Conservation (phyloP, 2,113 vertebrate genomes). For the Camelus dromedarius region DNA sequence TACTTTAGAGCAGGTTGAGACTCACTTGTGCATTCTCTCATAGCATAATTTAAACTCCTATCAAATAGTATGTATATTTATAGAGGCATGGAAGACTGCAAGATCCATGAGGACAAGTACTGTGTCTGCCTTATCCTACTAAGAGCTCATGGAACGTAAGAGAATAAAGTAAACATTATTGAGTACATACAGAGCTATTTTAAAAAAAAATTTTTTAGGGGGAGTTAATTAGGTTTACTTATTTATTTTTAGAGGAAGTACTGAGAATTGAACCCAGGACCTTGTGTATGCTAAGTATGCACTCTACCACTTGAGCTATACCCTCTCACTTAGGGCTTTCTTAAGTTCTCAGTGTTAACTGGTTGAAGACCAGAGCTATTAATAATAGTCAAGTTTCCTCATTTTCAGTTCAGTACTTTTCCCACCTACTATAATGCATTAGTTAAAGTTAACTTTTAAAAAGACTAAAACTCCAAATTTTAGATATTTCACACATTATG, state of each 20-base stretch:
- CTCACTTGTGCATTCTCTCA: neutral
- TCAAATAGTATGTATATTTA: neutral
- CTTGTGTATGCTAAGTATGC: no score
- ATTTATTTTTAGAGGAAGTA: no score
- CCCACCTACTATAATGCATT: neutral
- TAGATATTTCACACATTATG: neutral
- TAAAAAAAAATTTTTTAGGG: no score
- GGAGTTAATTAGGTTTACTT: no score
- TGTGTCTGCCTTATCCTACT: neutral
- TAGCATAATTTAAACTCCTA: neutral
- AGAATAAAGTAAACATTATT: neutral
- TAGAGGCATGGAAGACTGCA: neutral
- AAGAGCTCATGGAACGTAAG: neutral
- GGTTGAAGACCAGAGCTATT: neutral
- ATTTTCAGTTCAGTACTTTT: neutral
- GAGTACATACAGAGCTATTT: neutral
- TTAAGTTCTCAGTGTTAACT: neutral
- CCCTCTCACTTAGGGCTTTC: neutral
- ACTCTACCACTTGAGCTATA: no score
- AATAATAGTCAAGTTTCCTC: neutral
- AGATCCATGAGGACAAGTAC: neutral
- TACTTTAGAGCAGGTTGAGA: neutral
- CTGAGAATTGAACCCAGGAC: no score
- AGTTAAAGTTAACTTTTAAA: neutral
- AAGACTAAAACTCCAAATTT: neutral